Percentiles rank a stretch among this genome's conserved stretches.
These are phyloP conservation scores for Brachyptera risi DNA, from an alignment of 2,888 invertebrate genomes.

Conservation along the genomic window DNA sequence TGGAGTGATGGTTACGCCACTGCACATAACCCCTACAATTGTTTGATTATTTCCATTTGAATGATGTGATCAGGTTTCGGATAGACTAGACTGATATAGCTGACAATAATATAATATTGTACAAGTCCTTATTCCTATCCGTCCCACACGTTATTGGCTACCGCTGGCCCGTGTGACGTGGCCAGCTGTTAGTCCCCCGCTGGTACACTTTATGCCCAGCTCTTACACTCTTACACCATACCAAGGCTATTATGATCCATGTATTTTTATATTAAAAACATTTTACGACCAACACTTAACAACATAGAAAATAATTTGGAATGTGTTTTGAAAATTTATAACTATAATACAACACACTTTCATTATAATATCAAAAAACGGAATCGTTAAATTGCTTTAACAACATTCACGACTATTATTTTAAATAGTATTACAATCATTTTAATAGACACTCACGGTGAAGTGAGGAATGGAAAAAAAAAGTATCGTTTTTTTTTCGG, in stretches of 20 bases:
- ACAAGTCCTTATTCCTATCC: too few species aligned
- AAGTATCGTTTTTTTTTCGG: not conserved
- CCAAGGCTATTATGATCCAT: slow-evolving; percentile 14
- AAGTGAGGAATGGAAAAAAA: not conserved
- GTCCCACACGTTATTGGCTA: too few species aligned
- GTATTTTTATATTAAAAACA: slow-evolving; percentile 11
- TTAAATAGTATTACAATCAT: slow-evolving; percentile 17
- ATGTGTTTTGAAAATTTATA: slow-evolving; percentile 18
- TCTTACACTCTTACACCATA: too few species aligned
- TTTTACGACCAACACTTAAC: slow-evolving; percentile 16
- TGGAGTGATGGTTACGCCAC: too few species aligned
- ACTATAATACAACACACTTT: not conserved
- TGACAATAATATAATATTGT: too few species aligned
- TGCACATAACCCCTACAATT: too few species aligned
- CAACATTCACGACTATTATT: slow-evolving; percentile 7
- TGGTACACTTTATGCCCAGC: too few species aligned
- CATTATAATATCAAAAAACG: slow-evolving; percentile 10
- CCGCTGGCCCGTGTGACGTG: too few species aligned
- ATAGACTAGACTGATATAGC: too few species aligned
- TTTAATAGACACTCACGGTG: slow-evolving; percentile 16
- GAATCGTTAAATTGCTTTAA: slow-evolving; percentile 14
- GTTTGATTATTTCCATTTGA: too few species aligned
- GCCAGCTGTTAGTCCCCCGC: too few species aligned
- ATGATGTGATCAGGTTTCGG: too few species aligned
- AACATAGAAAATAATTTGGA: slow-evolving; percentile 14